phyloP scores from a whole-genome alignment of 2,797 vertebrate species.

The Choloepus didactylus region DNA sequence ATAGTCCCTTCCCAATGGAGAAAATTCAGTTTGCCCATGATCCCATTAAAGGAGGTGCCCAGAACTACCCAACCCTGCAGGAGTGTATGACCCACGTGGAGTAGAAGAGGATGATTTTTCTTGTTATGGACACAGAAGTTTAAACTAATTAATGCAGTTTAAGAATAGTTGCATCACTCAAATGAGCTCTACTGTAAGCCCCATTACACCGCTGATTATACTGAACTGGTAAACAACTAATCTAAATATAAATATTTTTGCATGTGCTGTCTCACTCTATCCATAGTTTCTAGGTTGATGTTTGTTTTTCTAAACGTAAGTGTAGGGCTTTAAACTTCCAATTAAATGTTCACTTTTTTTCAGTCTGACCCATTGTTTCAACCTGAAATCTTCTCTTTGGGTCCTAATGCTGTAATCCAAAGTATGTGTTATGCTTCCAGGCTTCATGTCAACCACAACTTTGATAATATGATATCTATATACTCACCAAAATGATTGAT shows the following conservation, averaged over 20 bases:
- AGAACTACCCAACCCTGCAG: neutral
- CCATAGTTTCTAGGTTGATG: constrained; percentile 58
- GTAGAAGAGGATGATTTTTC: neutral
- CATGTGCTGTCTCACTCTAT: neutral
- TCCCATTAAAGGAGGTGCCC: neutral
- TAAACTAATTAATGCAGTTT: constrained; percentile 6
- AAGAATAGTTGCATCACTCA: constrained; percentile 56
- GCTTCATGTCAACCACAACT: neutral
- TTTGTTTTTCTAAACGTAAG: neutral
- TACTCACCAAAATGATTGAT: neutral
- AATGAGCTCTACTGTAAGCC: constrained; percentile 38
- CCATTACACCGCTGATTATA: constrained; percentile 25
- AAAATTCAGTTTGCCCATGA: constrained; percentile 53
- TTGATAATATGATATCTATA: neutral
- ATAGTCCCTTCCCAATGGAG: neutral
- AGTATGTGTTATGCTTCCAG: neutral
- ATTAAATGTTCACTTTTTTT: neutral
- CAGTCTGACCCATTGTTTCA: neutral
- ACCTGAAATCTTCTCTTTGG: constrained; percentile 35
- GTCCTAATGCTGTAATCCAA: neutral
- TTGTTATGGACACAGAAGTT: constrained; percentile 18
- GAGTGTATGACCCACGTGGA: neutral
- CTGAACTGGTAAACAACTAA: constrained; percentile 56
- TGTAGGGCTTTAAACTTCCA: neutral
- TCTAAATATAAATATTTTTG: constrained; percentile 59